Evolutionary conservation across 1,140 invertebrate genomes (phyloP).

Genomic region (Lasaia peninsularis): DNA sequence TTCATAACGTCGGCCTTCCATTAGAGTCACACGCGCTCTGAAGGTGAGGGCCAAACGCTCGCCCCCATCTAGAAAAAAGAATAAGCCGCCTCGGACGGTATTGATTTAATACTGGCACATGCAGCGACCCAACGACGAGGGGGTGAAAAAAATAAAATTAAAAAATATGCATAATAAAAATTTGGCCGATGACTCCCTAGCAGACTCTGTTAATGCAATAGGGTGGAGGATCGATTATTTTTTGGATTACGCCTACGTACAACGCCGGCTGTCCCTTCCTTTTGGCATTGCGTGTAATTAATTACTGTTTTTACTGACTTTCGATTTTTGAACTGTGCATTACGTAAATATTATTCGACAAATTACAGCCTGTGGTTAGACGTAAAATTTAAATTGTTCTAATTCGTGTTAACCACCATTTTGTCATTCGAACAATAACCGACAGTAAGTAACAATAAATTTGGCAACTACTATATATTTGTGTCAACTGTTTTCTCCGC

Average conservation of each 20-base stretch:
- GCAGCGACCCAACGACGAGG: slow-evolving; percentile 43
- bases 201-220: slow-evolving; percentile 50
- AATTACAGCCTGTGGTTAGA: not conserved
- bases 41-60: slow-evolving; percentile 51
- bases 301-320: slow-evolving; percentile 17
- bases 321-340: slow-evolving; percentile 18
- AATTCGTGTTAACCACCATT: not conserved
- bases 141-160: slow-evolving; percentile 68
- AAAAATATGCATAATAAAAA: slow-evolving; percentile 76
- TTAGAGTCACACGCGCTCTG: slow-evolving; percentile 42
- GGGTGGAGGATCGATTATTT: slow-evolving; percentile 67
- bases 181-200: slow-evolving; percentile 63
- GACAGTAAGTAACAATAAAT: not conserved
- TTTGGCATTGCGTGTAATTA: slow-evolving; percentile 22
- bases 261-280: slow-evolving; percentile 23
- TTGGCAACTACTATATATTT: too few species aligned
- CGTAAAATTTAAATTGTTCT: not conserved
- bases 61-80: slow-evolving; percentile 46
- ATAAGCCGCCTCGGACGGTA: slow-evolving; percentile 48
- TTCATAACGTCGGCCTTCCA: slow-evolving; percentile 44
- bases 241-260: slow-evolving; percentile 51
- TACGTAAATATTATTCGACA: slow-evolving; percentile 3
- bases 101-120: slow-evolving; percentile 68
- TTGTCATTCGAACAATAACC: not conserved
- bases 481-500: too few species aligned